Base-by-base conservation (phyloP, 2,113 vertebrate genomes). In the Oreotrochilus melanogaster region DNA sequence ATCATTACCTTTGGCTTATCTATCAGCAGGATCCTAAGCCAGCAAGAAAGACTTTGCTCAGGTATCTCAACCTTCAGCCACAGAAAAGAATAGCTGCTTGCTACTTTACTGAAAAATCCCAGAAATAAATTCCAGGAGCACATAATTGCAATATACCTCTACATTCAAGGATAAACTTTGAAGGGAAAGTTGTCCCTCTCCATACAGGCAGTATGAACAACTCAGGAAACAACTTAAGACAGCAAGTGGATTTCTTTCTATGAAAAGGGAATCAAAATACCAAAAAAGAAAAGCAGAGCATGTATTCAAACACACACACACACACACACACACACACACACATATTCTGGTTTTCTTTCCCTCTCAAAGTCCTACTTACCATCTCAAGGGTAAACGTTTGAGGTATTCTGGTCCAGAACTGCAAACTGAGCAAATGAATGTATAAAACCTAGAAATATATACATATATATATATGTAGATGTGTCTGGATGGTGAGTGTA, bases 321-420 rank as follows among this genome's bases (percentile, higher is more conserved):
- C 39, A 39, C 39, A 39, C 39, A 39, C 35, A 37, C 35, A 37
- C 35, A 37, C 35, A 37, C 35, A 37, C n/a, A n/a, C n/a, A n/a
- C n/a, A n/a, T n/a, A n/a, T n/a, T n/a, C n/a, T 39, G 39, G 39
- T 39, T 39, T 39, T 39, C 39, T 39, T 39, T 39, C 39, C 39
- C 39, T 75, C 18, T 57, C 1, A 7, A 71, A 62, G 18, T 70
- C 39, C 56, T 47, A 97, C 98, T 98, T 98, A 99, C 99, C 99
- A 99, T 97, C 98, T 98, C 93, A 99, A 98, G 97, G 99, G 98
- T 97, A 99, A 98, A 95, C 99, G 98, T 95, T 98, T 99, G 98
- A 99, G 98, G 98, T 99, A 99, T 98, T 99, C 99, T 92, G 99
- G 99, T 98, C 99, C 99, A 98, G 98, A 98, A 98, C 99, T 99